Evolutionary conservation across 1,140 invertebrate species (phyloP).

Genomic region (Eumeta japonica): DNA sequence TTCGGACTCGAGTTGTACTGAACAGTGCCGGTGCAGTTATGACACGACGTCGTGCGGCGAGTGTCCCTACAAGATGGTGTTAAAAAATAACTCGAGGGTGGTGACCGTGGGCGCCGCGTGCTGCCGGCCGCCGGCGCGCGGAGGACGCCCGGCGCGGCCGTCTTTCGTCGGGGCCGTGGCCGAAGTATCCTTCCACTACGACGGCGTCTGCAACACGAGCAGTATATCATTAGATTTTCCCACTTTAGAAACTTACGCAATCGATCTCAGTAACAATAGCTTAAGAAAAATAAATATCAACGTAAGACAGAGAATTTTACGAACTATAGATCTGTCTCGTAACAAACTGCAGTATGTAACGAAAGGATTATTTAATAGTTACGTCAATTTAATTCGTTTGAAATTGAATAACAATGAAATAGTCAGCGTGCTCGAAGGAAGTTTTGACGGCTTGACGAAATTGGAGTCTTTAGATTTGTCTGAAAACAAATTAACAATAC

Average conservation of each 20-base stretch:
- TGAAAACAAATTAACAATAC: constrained; percentile 54
- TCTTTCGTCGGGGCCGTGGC: too few species aligned
- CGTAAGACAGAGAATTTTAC: constrained; percentile 30
- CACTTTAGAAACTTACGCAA: constrained; percentile 31
- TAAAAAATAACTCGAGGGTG: constrained; percentile 30
- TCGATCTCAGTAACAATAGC: constrained; percentile 40
- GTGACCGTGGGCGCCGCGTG: too few species aligned
- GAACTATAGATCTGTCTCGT: constrained; percentile 44
- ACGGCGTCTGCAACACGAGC: constrained; percentile 30
- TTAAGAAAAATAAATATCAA: constrained; percentile 33
- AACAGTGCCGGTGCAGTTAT: constrained; percentile 24
- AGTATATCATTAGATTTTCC: constrained; percentile 27
- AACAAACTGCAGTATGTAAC: constrained; percentile 43
- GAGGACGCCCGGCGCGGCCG: too few species aligned
- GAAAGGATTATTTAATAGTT: constrained; percentile 38
- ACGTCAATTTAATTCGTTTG: constrained; percentile 40
- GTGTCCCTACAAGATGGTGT: constrained; percentile 36
- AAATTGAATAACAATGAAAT: constrained; percentile 46
- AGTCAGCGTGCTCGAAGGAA: constrained; percentile 38
- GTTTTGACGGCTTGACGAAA: constrained; percentile 52
- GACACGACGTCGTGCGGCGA: constrained; percentile 22
- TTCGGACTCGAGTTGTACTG: constrained; percentile 27
- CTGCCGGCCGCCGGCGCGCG: too few species aligned
- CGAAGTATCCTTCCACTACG: constrained; percentile 25
- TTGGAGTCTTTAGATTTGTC: constrained; percentile 64